phyloP scores from a whole-genome alignment of 35 echinoderm and acorn worm species.

The Diadema setosum region DNA sequence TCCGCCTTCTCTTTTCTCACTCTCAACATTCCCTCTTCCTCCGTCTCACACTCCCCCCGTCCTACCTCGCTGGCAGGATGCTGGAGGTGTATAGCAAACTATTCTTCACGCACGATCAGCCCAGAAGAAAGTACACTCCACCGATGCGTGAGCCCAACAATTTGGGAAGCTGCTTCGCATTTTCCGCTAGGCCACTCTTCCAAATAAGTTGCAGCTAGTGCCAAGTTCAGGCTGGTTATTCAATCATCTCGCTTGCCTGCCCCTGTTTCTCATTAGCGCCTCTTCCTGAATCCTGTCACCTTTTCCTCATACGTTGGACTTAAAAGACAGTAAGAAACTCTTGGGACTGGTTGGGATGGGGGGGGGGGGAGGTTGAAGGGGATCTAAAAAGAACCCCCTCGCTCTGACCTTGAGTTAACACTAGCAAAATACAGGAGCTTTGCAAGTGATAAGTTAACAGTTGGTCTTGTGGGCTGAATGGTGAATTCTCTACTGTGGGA shows the following conservation, averaged over 20 bases:
- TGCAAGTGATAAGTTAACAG: background rate
- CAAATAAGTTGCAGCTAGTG: constrained; percentile 20
- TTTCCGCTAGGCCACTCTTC: background rate
- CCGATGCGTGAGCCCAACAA: constrained; percentile 9
- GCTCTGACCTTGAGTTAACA: background rate
- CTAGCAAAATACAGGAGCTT: background rate
- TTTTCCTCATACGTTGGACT: background rate
- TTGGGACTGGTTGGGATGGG: background rate
- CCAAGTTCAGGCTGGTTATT: constrained; percentile 21
- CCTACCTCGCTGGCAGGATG: background rate
- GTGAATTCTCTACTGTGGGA: too few relatives aligned
- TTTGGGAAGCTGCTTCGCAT: constrained; percentile 12
- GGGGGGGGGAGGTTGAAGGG: too few relatives aligned
- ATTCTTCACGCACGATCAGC: background rate
- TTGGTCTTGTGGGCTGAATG: too few relatives aligned
- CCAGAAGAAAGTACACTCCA: constrained; percentile 20
- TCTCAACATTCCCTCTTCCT: background rate
- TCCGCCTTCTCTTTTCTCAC: background rate
- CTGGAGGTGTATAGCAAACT: background rate
- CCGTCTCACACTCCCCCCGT: background rate
- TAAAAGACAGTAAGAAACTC: background rate
- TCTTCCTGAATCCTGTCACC: background rate
- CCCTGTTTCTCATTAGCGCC: background rate
- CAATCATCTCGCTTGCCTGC: constrained; percentile 6
- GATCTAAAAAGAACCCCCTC: background rate